Percentiles rank a stretch among this genome's conserved stretches.
Conservation (phyloP, 92 coral and sea anemone genomes). For the Bergia puertoricense region DNA sequence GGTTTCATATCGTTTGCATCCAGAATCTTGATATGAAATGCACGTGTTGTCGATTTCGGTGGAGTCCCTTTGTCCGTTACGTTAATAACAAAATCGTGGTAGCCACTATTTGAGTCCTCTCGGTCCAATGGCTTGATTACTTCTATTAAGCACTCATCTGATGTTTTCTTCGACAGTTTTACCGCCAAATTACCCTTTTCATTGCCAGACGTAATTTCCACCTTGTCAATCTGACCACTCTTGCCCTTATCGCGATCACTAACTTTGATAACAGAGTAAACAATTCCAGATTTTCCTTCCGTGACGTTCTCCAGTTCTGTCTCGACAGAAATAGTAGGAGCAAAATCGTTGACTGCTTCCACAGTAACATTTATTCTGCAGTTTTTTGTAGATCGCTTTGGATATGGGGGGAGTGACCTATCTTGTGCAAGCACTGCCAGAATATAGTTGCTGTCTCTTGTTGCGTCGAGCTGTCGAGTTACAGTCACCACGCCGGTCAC, state of each 20-base stretch:
- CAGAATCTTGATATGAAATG: constrained; percentile 56
- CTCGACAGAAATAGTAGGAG: constrained; percentile 68
- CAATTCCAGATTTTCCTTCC: constrained; percentile 61
- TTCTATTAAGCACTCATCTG: constrained; percentile 58
- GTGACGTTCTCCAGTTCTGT: constrained; percentile 59
- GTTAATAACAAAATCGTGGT: constrained; percentile 31
- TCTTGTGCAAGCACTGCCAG: constrained; percentile 70
- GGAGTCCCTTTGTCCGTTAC: constrained; percentile 89
- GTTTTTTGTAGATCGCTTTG: constrained; percentile 53
- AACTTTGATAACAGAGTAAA: constrained; percentile 67
- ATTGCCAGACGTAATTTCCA: constrained; percentile 79
- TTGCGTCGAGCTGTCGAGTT: constrained; percentile 66
- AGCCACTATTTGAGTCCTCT: constrained; percentile 57
- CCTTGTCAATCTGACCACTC: constrained; percentile 83
- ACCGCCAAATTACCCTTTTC: constrained; percentile 65
- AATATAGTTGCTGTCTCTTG: constrained; percentile 45
- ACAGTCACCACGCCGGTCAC: constrained; percentile 80
- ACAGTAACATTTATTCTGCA: constrained; percentile 70
- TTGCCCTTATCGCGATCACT: constrained; percentile 77
- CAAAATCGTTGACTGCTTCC: constrained; percentile 74
- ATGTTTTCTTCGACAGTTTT: constrained; percentile 55
- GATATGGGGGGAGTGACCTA: constrained; percentile 61
- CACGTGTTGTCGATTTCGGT: constrained; percentile 63
- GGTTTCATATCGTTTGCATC: constrained; percentile 71
- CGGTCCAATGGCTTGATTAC: constrained; percentile 77